phyloP scores from a whole-genome alignment of 2,797 vertebrate species.

The Pelochelys cantorii region DNA sequence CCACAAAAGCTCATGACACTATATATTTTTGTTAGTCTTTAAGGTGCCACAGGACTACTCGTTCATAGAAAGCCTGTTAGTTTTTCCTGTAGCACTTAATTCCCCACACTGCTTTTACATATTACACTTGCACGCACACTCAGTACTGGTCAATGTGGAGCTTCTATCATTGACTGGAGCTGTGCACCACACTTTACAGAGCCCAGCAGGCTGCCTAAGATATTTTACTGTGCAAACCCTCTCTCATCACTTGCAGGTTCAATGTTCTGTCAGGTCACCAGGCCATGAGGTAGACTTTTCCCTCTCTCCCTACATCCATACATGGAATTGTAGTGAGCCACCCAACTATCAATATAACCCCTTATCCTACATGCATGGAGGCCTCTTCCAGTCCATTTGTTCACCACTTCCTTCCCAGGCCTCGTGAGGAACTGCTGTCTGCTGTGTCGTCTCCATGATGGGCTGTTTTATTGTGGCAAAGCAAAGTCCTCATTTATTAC shows the following conservation, averaged over 20 bases:
- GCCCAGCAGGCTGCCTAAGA: neutral
- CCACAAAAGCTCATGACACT: no score
- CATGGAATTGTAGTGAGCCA: neutral
- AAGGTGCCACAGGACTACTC: no score
- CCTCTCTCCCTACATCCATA: neutral
- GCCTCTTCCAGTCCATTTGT: neutral
- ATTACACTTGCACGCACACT: neutral
- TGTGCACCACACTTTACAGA: neutral
- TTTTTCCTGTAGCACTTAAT: neutral
- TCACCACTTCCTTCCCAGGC: neutral
- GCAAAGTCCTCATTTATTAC: neutral
- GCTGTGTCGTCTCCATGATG: neutral
- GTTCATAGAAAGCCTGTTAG: neutral
- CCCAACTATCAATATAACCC: neutral
- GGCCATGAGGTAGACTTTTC: neutral
- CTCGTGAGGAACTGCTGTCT: slow-evolving; percentile 2
- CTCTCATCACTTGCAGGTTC: neutral
- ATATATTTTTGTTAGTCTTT: no score
- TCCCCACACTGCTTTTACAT: neutral
- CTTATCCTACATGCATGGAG: neutral
- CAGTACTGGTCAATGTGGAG: neutral
- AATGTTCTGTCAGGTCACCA: neutral
- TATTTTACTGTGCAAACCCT: neutral
- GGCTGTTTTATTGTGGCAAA: neutral
- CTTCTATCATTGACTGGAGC: neutral